Evolutionary conservation across 2,113 vertebrate genomes (phyloP), one percentile per base, ranked within the genome.

Genomic region (Gallinago media): DNA sequence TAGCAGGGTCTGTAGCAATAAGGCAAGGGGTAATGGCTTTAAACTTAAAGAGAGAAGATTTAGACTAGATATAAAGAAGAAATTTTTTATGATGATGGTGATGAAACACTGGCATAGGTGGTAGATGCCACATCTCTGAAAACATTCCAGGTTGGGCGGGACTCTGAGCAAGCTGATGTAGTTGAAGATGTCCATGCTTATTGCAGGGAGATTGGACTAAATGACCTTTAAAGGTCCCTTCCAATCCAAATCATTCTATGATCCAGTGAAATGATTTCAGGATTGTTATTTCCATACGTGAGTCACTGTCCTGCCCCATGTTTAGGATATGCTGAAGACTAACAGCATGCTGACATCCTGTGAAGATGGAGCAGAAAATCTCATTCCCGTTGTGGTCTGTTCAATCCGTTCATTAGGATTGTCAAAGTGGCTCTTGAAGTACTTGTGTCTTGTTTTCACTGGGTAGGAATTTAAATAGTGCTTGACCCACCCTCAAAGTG

Each of bases 121-220:
- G 21, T 46, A 36, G 67, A 54, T 34, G 32, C 11, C 29, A 17
- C 12, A 44, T 38, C n/a, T 18, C 38, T 63, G 81, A 58, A 44
- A 16, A 26, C 12, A 13, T 20, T 74, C 26, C 26, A 38, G 32
- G n/a, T 11, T 47, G 21, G 32, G 65, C 0, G 2, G 8, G 26
- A 11, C 14, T 47, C 13, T 56, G 27, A 47, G 61, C 27, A 38
- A 46, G 13, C 27, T 75, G 27, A 9, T 38, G 15, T 38, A 22
- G 10, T 65, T 55, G 17, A 32, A 75, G 59, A 27, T 38, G 3
- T 46, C 49, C 32, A 8, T 38, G 50, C 7, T 65, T 15, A 6
- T 22, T 49, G 52, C 23, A 7, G 23, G 23, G 15, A 4, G 3
- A 6, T 17, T 65, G 59, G n/a, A 38, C 22, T 63, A 55, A 9